Evolutionary conservation across 1,140 invertebrate species (phyloP), one percentile per base, ranked within the genome.

Genomic region (Proctacanthus coquilletti): DNA sequence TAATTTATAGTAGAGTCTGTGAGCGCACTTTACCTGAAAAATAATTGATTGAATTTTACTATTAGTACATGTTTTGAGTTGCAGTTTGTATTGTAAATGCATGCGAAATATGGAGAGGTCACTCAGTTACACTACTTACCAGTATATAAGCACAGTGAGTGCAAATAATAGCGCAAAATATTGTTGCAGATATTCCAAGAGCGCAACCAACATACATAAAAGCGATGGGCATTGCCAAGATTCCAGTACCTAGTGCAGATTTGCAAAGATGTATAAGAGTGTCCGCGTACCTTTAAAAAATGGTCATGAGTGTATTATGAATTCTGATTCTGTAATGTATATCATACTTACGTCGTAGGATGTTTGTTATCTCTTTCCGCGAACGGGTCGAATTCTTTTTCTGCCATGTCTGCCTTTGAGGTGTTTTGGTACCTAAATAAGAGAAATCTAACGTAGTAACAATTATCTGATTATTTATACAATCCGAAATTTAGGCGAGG

Each of bases 241-340:
- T 89, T 29, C 89, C 89, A 4, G 86, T 91, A 8, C 89, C 89
- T 31, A 94, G 69, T 10, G 86, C 88, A 8, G 82, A 83, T 62
- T 89, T 88, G 41, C 88, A 60, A 42, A 89, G 66, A 68, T 89
- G 84, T 31, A 80, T 85, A 32, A 88, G 63, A 0, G 85, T 88
- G 52, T 85, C 81, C 53, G 71, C 75, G 59, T 87, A 78, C 21
- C 82, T 85, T 61, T 15, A 61, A 58, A 41, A 36, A 36, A 41
- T 32, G 27, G 33, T 29, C 32, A 10, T n/a, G 25, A 45, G 11
- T 11, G 18, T 33, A 23, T 31, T 36, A 40, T 40, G 35, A 6
- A 42, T 17, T 25, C 23, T 11, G 36, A 9, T 42, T 15, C 43
- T 43, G 25, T 38, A 18, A 20, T 18, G 21, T 10, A 23, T 29